Base-by-base conservation (phyloP, 2,113 vertebrate genomes). In the Geothlypis trichas region DNA sequence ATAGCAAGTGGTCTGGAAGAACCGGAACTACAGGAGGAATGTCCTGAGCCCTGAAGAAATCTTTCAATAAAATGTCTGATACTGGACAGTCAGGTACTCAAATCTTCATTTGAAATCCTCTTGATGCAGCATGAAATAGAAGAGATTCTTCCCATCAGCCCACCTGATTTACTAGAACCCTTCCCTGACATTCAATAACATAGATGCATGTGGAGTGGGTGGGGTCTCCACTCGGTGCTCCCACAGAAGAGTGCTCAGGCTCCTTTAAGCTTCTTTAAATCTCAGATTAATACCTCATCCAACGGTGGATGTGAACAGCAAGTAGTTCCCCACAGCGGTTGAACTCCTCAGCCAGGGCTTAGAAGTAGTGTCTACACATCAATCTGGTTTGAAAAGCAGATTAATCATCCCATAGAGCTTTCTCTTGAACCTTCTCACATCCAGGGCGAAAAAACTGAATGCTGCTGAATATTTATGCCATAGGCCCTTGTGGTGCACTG, bases 261-360 rank as follows among this genome's bases (percentile, higher is more conserved):
- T 83, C 49, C 54, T 58, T 51, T 13, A 39, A 39, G 3, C 30
- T 68, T 28, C 22, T 51, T 69, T 57, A 61, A 57, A 15, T 4
- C 10, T 27, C 13, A 44, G 15, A n/a, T 86, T 58, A 79, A 58
- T 59, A 26, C 27, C 51, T 61, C 28, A 2, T 44, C 26, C 14
- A 21, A 5, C 0, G 0, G 10, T 35, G 52, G 7, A 11, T 37
- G 26, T 19, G 39, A 55, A 65, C 13, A 55, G 35, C 10, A 47
- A 90, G 23, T 24, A 37, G 57, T 5, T 84, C 39, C 24, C 26
- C 31, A 27, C 10, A 49, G 31, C 9, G 37, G 49, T 0, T 65
- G 37, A 39, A 26, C 31, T 66, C 28, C 61, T 35, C 46, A 69
- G 6, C 5, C 37, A 80, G 55, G n/a, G 9, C 5, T 80, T 27